Base-by-base conservation (phyloP, 2,888 invertebrate species). In the Limnephilus marmoratus region DNA sequence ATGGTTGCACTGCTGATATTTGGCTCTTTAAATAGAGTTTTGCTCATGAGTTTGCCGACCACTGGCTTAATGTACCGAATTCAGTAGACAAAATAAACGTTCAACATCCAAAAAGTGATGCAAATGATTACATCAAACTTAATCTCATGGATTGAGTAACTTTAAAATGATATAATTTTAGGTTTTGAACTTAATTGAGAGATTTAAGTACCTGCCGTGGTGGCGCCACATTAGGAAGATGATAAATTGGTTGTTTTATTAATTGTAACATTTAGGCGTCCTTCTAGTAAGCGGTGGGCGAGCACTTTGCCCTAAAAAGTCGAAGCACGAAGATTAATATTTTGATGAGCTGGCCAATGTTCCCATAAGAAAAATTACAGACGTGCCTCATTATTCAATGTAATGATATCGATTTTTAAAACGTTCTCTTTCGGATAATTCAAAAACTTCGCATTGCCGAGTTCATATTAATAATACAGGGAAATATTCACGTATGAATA, bases 221-320 rank as follows among this genome's bases (percentile, higher is more conserved):
- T 90, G 90, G 81, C 90, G 81, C 81, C 90, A 90, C 41, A 0
- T 81, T 29, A n/a, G 37, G 80, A 80, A n/a, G 11, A 90, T 41
- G 81, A 90, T 41, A 41, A 90, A 81, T 81, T 13, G 81, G 24
- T 81, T 81, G 11, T 90, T 81, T 81, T 81, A 81, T 90, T 90
- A 90, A 90, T 90, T 90, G 90, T 81, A 90, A 90, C 90, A 90
- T 90, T 90, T 81, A 90, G 81, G 45, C 81, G 41, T 90, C 81
- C 81, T 81, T 90, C 81, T 81, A n/a, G 18, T n/a, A n/a, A 24
- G 13, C 12, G 31, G 90, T 90, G 90, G 90, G 90, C 81, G 88
- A 80, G 31, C 81, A 37, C 24, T 68, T 53, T 34, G 80, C 88
- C 88, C 88, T 88, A 80, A 88, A 80, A 53, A 34, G 80, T 31